Evolutionary conservation across 2,888 invertebrate species (phyloP), one percentile per base, ranked within the genome.

Genomic region (Watsonalla binaria): DNA sequence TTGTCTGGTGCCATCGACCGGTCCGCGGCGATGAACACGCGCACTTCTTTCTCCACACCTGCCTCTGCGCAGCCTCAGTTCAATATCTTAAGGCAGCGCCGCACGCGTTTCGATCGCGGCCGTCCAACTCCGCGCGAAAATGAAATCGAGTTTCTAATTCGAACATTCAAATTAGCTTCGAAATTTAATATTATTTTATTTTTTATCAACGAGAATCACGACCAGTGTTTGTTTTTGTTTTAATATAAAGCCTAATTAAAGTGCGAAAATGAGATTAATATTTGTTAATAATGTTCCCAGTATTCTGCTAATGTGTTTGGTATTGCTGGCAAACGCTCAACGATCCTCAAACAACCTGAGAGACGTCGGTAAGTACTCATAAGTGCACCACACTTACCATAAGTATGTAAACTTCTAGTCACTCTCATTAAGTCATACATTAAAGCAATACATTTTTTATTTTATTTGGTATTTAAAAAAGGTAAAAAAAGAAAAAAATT

Each of bases 251-350:
- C 51, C 51, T 58, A 64, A 60, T 60, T 66, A 54, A 51, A 47
- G 48, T 58, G 54, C 47, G 39, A 84, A 76, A 70, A 87, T 86
- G 82, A 81, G 76, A 73, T 80, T 80, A 56, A 62, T 84, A 67
- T 76, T 81, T 56, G 72, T 78, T 65, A 80, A 79, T 57, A 81
- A 81, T 63, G 70, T 89, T 62, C 82, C 81, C 34, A 80, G 84
- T 83, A 84, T 90, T 62, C 60, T 91, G 60, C 63, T 91, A 69
- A 78, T 90, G 62, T 85, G 83, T 45, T 66, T 91, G 64, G 81
- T 90, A 63, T 72, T 90, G 54, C 68, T 91, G 63, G 86, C 82
- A 46, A 87, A 79, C 74, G 90, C 90, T 51, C 91, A 91, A 74
- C 86, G 86, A 68, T 67, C 83, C 8, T 77, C 86, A 0, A 82